A percentile compares a stretch with the other conserved stretches of the same genome.
These are phyloP conservation scores for Bufo bufo DNA, from an alignment of 2,113 vertebrate species.

Conservation along the genomic window DNA sequence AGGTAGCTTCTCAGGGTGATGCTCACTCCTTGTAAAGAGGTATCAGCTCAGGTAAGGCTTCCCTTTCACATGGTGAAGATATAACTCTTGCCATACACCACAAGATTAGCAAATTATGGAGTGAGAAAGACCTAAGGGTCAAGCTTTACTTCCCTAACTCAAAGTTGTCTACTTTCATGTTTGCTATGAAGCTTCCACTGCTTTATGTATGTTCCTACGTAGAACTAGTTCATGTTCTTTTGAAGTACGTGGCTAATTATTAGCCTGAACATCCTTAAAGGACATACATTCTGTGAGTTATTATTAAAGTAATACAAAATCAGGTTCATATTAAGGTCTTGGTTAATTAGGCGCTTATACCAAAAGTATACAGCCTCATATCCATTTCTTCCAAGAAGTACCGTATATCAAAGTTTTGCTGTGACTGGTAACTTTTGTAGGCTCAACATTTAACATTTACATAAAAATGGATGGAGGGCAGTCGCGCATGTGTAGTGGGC, in stretches of 20 bases:
- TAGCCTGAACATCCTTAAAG: neutral
- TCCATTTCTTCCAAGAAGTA: neutral
- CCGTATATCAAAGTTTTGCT: neutral
- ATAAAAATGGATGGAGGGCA: too few relatives aligned
- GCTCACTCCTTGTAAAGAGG: neutral
- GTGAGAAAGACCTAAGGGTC: neutral
- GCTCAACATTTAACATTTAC: neutral
- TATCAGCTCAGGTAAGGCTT: neutral
- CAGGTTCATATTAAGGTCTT: slow-evolving; percentile 1
- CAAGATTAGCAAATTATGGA: neutral
- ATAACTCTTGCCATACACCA: neutral
- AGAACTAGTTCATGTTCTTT: neutral
- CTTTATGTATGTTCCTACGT: neutral
- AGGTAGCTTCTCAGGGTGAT: neutral
- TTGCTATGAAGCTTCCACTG: neutral
- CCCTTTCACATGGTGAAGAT: neutral
- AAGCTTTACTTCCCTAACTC: neutral
- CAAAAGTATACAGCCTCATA: neutral
- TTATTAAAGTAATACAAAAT: neutral
- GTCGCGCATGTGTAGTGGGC: too few relatives aligned
- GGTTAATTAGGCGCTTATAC: neutral
- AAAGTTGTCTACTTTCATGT: neutral
- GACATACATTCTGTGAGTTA: neutral
- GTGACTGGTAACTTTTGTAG: slow-evolving; percentile 2
- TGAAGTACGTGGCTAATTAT: neutral